phyloP scores from a whole-genome alignment of 2,888 invertebrate species.

The Elmis aenea region DNA sequence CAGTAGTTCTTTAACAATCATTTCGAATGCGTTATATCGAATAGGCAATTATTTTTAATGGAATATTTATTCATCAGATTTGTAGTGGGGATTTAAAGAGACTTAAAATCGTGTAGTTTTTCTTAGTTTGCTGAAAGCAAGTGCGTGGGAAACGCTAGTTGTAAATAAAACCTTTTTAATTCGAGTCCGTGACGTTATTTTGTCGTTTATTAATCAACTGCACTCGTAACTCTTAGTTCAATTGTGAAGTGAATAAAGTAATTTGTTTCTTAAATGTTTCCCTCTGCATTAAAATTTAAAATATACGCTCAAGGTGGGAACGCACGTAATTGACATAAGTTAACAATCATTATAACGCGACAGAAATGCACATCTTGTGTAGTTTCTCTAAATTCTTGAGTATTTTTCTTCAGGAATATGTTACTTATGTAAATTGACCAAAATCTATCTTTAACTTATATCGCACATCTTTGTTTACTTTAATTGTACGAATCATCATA shows the following conservation, averaged over 20 bases:
- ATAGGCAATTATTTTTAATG: neutral
- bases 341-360: no score
- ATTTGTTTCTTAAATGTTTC: conserved; percentile 20
- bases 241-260: conserved; percentile 18
- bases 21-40: neutral
- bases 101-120: conserved; percentile 7
- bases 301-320: conserved; percentile 11
- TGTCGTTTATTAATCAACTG: conserved; percentile 19
- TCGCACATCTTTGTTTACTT: no score
- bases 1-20: no score
- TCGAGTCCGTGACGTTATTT: conserved; percentile 4
- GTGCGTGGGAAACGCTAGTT: conserved; percentile 16
- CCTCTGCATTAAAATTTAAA: conserved; percentile 23
- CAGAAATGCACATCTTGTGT: no score
- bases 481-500: no score
- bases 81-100: conserved; percentile 2
- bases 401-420: no score
- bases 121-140: conserved; percentile 9
- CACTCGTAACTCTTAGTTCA: conserved; percentile 15
- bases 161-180: conserved; percentile 11
- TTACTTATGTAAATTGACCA: no score
- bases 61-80: conserved; percentile 8
- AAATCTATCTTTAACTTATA: no score
- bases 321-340: conserved; percentile 11
- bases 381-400: no score